These are phyloP conservation scores for Murina feae DNA, from an alignment of 2,113 vertebrate genomes.

Conservation along the genomic window DNA sequence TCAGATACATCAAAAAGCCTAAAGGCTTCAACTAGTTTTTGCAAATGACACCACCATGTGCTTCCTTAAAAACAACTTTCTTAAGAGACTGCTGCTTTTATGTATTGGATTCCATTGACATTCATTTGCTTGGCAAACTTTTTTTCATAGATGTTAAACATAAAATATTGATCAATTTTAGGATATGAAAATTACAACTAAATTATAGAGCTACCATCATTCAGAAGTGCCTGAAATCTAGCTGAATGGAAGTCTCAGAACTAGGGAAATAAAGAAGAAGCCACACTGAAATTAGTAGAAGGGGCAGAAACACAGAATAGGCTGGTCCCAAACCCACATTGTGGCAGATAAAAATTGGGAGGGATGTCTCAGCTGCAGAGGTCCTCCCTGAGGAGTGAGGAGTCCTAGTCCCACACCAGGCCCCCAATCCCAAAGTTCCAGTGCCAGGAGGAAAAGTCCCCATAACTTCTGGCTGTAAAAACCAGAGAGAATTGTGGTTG, in stretches of 20 bases:
- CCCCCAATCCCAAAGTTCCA: neutral
- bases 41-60: neutral
- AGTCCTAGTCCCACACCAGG: neutral
- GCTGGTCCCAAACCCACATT: neutral
- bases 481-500: neutral
- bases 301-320: neutral
- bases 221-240: neutral
- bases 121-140: neutral
- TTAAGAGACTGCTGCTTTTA: neutral
- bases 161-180: neutral
- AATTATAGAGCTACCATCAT: neutral
- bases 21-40: neutral
- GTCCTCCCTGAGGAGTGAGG: neutral
- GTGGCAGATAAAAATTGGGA: neutral
- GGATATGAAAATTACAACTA: neutral
- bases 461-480: neutral
- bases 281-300: neutral
- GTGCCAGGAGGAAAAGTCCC: neutral
- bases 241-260: neutral
- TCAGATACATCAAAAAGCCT: neutral
- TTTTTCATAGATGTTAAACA: neutral
- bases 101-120: neutral
- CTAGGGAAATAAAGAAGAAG: neutral
- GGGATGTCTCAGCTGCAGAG: neutral
- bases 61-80: neutral